These are phyloP conservation scores for Seriola rivoliana DNA, from an alignment of 2,113 vertebrate species.

Conservation along the genomic window DNA sequence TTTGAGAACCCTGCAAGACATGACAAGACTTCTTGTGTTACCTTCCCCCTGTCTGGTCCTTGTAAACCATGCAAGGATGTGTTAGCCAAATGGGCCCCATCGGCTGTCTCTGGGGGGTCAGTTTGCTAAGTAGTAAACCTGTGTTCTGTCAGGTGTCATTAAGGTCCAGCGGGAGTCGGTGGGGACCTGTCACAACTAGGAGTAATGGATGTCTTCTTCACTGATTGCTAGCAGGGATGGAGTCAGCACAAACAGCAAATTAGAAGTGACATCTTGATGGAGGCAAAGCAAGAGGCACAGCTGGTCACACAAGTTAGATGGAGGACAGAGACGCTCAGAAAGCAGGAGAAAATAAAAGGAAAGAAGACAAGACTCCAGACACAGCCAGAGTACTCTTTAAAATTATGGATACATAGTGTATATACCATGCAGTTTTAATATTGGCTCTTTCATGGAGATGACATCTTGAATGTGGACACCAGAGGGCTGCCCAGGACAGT, in stretches of 20 bases:
- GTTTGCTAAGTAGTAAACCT: conserved; percentile 82
- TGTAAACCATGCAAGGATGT: conserved; percentile 61
- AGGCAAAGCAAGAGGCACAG: conserved; percentile 73
- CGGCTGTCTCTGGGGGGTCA: conserved; percentile 65
- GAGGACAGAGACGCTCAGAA: conserved; percentile 23
- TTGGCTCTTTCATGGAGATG: conserved; percentile 14
- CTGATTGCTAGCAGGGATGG: conserved; percentile 85
- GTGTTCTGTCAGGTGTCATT: conserved; percentile 84
- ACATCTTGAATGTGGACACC: conserved; percentile 15
- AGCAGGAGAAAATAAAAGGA: conserved; percentile 46
- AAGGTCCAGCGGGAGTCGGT: conserved; percentile 69
- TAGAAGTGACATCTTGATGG: conserved; percentile 81
- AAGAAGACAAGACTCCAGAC: conserved; percentile 36
- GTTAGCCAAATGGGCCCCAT: conserved; percentile 70
- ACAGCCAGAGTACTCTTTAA: conserved; percentile 25
- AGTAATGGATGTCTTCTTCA: conserved; percentile 81
- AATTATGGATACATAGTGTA: neutral
- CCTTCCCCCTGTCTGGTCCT: conserved; percentile 45
- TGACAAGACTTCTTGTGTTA: conserved; percentile 44
- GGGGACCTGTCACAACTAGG: conserved; percentile 77
- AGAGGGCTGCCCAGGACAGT: neutral
- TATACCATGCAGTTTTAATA: conserved; percentile 28
- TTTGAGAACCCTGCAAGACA: conserved; percentile 10
- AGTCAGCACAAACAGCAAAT: conserved; percentile 85
- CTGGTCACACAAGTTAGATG: conserved; percentile 69